Percentiles rank a stretch among this genome's conserved stretches.
These are phyloP conservation scores for Pempheris klunzingeri DNA, from an alignment of 2,797 vertebrate species.

Conservation along the genomic window DNA sequence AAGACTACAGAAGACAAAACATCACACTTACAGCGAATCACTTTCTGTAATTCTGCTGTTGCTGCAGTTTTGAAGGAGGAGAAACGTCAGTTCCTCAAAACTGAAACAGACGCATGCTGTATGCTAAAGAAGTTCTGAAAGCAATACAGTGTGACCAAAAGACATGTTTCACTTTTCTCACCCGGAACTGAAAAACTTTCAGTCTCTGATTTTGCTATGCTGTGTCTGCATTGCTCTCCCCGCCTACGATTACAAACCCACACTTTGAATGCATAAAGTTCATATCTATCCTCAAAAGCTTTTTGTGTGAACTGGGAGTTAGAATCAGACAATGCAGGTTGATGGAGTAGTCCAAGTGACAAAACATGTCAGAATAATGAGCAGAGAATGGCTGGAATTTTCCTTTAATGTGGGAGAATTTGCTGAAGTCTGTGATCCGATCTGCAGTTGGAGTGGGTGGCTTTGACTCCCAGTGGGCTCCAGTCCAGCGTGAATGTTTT, in stretches of 20 bases:
- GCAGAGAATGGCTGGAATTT: constrained; percentile 43
- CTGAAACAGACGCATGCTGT: neutral
- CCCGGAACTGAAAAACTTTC: constrained; percentile 43
- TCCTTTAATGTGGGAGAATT: constrained; percentile 63
- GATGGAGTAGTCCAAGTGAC: neutral
- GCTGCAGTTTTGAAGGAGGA: constrained; percentile 8
- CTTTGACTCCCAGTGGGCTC: constrained; percentile 66
- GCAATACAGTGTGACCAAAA: neutral
- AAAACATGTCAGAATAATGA: constrained; percentile 28
- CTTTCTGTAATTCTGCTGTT: neutral
- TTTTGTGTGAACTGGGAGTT: constrained; percentile 5
- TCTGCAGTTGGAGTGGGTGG: constrained; percentile 71
- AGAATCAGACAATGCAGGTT: neutral
- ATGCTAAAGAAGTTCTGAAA: neutral
- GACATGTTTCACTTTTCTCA: constrained; percentile 10
- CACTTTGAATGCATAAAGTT: constrained; percentile 2
- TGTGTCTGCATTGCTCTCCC: neutral
- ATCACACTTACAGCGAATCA: neutral
- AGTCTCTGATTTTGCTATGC: constrained; percentile 8
- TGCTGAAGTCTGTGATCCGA: constrained; percentile 64
- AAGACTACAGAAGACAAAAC: neutral
- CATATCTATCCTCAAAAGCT: constrained; percentile 12
- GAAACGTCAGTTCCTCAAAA: neutral
- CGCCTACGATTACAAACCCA: constrained; percentile 36
- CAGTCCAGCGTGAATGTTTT: constrained; percentile 64